Evolutionary conservation across 2,888 invertebrate species (phyloP).

Genomic region (Zonitis immaculata): DNA sequence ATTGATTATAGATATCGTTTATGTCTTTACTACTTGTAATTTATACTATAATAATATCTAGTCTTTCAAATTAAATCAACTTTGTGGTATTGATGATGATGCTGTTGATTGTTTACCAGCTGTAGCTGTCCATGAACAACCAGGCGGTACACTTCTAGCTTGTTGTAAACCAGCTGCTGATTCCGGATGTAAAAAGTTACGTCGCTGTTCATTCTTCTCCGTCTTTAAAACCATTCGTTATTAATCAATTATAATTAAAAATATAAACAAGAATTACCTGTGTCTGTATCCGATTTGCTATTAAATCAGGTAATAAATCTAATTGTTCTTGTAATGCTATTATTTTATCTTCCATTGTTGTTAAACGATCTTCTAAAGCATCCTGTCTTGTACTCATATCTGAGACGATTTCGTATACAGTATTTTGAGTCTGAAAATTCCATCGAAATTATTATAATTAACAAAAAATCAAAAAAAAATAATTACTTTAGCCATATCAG

Average conservation of each 20-base stretch:
- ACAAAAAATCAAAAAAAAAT: neutral
- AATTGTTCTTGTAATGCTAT: constrained; percentile 81
- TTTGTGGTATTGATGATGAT: constrained; percentile 38
- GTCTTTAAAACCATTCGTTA: constrained; percentile 55
- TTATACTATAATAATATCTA: constrained; percentile 7
- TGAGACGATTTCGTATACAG: constrained; percentile 96
- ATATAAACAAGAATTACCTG: constrained; percentile 40
- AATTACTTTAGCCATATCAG: constrained; percentile 98
- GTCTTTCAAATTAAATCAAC: constrained; percentile 38
- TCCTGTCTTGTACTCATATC: constrained; percentile 96
- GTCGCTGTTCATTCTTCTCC: constrained; percentile 75
- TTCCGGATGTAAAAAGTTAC: constrained; percentile 84
- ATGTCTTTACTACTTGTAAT: neutral
- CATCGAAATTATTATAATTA: neutral
- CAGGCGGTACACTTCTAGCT: constrained; percentile 52
- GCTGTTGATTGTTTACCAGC: constrained; percentile 30
- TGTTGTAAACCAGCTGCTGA: constrained; percentile 63
- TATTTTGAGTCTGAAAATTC: constrained; percentile 90
- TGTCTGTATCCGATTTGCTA: constrained; percentile 55
- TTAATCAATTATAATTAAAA: neutral
- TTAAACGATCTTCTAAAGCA: constrained; percentile 86
- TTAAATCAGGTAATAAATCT: constrained; percentile 77
- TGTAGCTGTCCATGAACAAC: constrained; percentile 78
- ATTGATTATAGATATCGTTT: neutral
- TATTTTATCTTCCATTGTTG: constrained; percentile 89